phyloP scores from a whole-genome alignment of 2,113 vertebrate genomes.

The Prionailurus bengalensis region DNA sequence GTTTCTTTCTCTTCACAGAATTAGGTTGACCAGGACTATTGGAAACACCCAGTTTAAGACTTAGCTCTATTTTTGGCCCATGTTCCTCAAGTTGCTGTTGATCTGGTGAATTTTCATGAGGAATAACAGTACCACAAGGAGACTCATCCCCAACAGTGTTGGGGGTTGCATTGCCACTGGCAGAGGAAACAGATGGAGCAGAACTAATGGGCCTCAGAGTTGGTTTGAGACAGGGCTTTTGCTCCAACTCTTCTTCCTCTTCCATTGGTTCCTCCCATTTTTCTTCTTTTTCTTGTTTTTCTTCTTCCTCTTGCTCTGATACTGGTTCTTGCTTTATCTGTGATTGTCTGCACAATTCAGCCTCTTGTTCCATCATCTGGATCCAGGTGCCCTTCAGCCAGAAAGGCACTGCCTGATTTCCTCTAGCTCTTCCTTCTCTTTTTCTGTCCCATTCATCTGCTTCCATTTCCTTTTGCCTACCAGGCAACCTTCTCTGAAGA shows the following conservation, averaged over 20 bases:
- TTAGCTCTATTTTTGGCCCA: slow-evolving; percentile 93
- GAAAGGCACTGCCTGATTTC: slow-evolving; percentile 96
- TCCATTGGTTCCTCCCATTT: slow-evolving; percentile 93
- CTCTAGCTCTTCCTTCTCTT: slow-evolving; percentile 96
- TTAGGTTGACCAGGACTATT: slow-evolving; percentile 97
- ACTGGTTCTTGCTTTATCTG: slow-evolving; percentile 95
- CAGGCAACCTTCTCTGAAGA: slow-evolving; percentile 97
- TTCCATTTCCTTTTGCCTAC: slow-evolving; percentile 98
- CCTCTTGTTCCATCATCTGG: slow-evolving; percentile 99
- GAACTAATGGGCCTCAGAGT: slow-evolving; percentile 96
- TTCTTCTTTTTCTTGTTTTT: slow-evolving; percentile 94
- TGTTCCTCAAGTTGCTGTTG: slow-evolving; percentile 95
- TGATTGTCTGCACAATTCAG: slow-evolving; percentile 94
- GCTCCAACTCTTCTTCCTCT: slow-evolving; percentile 90
- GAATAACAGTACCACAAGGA: slow-evolving; percentile 98
- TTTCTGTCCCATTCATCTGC: slow-evolving; percentile 97
- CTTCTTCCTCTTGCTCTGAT: slow-evolving; percentile 91
- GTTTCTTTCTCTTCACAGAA: slow-evolving; percentile 96
- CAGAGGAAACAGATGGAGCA: slow-evolving; percentile 96
- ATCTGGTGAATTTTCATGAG: slow-evolving; percentile 98
- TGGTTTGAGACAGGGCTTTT: slow-evolving; percentile 95
- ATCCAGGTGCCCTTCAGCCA: slow-evolving; percentile 85
- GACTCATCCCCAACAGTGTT: slow-evolving; percentile 97
- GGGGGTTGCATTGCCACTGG: slow-evolving; percentile 95
- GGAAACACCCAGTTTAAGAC: slow-evolving; percentile 95